Conservation (phyloP, 2,888 invertebrate species). For the Laothoe populi region DNA sequence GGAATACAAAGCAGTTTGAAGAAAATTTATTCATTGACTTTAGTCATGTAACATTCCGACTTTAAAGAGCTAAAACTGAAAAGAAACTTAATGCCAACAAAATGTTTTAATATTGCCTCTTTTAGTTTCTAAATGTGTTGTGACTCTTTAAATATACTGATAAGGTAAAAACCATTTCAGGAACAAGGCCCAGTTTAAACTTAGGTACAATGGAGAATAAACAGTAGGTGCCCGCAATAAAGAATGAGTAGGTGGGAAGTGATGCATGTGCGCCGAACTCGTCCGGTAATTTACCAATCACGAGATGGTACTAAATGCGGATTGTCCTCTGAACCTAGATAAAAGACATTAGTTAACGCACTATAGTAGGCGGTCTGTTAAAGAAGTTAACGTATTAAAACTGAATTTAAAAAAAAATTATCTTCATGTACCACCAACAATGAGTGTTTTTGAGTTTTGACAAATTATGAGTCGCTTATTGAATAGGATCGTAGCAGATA, state of each 20-base stretch:
- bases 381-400: background rate
- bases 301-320: conserved; percentile 50
- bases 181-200: conserved; percentile 3
- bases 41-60: conserved; percentile 18
- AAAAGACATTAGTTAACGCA: conserved; percentile 8
- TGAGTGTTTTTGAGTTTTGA: no score
- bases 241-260: conserved; percentile 58
- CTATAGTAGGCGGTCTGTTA: background rate
- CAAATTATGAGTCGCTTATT: conserved; percentile 41
- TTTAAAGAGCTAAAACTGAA: conserved; percentile 4
- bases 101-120: conserved; percentile 5
- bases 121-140: background rate
- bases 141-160: background rate
- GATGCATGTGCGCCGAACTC: conserved; percentile 58
- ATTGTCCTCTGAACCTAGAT: conserved; percentile 47
- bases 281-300: conserved; percentile 80
- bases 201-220: conserved; percentile 20
- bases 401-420: background rate
- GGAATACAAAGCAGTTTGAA: conserved; percentile 13
- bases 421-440: background rate
- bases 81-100: background rate
- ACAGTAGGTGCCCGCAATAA: conserved; percentile 22
- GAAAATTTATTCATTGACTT: conserved; percentile 22
- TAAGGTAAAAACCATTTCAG: conserved; percentile 6
- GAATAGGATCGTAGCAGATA: conserved; percentile 47